These are phyloP conservation scores for Rhinoderma darwinii DNA, from an alignment of 2,113 vertebrate genomes.

Conservation along the genomic window DNA sequence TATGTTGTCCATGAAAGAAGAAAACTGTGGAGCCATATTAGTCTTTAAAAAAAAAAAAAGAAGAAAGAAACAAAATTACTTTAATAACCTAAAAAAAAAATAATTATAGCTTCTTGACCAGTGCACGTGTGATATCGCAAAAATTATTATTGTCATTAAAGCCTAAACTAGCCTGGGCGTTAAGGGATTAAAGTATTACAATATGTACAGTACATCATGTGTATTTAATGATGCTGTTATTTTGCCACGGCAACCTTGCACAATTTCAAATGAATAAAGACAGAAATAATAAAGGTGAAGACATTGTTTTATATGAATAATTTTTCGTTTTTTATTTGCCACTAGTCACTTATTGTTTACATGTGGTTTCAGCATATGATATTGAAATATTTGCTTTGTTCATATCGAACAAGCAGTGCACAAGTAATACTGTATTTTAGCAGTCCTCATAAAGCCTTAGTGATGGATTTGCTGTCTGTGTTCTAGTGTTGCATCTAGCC, in stretches of 20 bases:
- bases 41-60: no score
- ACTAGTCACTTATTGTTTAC: neutral
- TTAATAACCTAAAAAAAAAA: no score
- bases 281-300: conserved; percentile 15
- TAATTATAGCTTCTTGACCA: no score
- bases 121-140: no score
- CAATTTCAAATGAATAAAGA: conserved; percentile 27
- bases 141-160: no score
- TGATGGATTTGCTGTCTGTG: neutral
- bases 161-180: no score
- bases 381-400: conserved; percentile 25
- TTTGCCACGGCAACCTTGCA: neutral
- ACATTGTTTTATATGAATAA: conserved; percentile 6
- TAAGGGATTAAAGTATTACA: no score
- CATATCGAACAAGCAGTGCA: neutral
- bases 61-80: no score
- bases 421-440: neutral
- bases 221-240: neutral
- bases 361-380: conserved; percentile 7
- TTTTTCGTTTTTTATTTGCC: neutral
- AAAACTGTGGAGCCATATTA: no score
- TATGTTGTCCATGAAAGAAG: no score
- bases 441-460: neutral
- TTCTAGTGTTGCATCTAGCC: neutral
- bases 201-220: no score